A percentile compares a stretch with the other conserved stretches of the same genome.
These are phyloP conservation scores for Ganaspis sp. DNA, from an alignment of 1,140 invertebrate genomes.

Conservation along the genomic window DNA sequence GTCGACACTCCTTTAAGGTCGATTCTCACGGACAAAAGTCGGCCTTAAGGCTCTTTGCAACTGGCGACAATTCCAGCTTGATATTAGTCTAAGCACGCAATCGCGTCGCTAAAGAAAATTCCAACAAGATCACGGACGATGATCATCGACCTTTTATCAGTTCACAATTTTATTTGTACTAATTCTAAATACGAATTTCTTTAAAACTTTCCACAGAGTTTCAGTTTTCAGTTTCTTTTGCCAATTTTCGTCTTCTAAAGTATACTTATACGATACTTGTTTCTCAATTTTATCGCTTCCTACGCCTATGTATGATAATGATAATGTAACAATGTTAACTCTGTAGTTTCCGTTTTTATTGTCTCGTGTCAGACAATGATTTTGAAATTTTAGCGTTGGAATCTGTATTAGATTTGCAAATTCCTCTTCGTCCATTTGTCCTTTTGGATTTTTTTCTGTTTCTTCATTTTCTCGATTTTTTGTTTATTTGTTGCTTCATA, in stretches of 20 bases:
- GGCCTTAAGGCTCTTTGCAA: conserved; percentile 50
- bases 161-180: background rate
- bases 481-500: too few relatives aligned
- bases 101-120: conserved; percentile 42
- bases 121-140: conserved; percentile 50
- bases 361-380: background rate
- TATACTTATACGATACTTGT: background rate
- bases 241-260: background rate
- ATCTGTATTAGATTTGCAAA: background rate
- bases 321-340: background rate
- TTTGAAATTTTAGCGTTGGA: background rate
- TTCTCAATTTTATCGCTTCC: background rate
- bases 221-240: background rate
- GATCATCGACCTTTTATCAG: conserved; percentile 35
- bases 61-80: conserved; percentile 34
- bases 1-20: conserved; percentile 54
- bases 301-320: conserved; percentile 14
- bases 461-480: too few relatives aligned
- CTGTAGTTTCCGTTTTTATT: background rate
- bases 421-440: too few relatives aligned
- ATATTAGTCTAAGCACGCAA: conserved; percentile 34
- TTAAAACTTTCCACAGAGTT: too few relatives aligned
- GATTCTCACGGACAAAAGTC: conserved; percentile 54
- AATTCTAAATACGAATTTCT: too few relatives aligned
- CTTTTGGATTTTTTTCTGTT: too few relatives aligned